Evolutionary conservation across 2,888 invertebrate genomes (phyloP).

Genomic region (Saturnia japonica): DNA sequence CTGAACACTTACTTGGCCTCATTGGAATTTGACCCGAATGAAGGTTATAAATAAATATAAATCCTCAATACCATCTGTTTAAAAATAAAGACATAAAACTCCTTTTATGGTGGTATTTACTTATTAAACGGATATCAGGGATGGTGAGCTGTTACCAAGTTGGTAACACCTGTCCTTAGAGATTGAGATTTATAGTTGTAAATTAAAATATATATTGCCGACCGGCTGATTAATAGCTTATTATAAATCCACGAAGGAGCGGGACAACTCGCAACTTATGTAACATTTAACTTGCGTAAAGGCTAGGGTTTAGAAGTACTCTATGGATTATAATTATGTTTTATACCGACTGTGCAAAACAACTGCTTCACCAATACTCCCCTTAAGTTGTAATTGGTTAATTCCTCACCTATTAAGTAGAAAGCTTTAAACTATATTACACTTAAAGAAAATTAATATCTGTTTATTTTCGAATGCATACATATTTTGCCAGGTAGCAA

Average conservation of each 20-base stretch:
- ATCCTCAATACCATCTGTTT: background rate
- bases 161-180: constrained; percentile 12
- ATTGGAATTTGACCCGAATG: background rate
- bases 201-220: constrained; percentile 15
- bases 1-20: background rate
- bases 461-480: too few species aligned
- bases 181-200: constrained; percentile 19
- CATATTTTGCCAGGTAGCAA: too few species aligned
- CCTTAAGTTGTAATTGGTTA: too few species aligned
- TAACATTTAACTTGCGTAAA: background rate
- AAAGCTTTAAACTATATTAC: too few species aligned
- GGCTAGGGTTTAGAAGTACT: background rate
- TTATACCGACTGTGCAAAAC: background rate
- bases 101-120: constrained; percentile 17
- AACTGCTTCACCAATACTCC: too few species aligned
- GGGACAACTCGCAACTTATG: background rate
- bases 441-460: too few species aligned
- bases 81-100: constrained; percentile 20
- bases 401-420: too few species aligned
- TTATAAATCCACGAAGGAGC: constrained; percentile 1
- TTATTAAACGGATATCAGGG: constrained; percentile 10
- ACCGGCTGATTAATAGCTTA: constrained; percentile 12
- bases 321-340: too few species aligned
- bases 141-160: constrained; percentile 17
- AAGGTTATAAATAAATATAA: constrained; percentile 7